Evolutionary conservation across 1,140 invertebrate species (phyloP).

Genomic region (Plodia interpunctella): DNA sequence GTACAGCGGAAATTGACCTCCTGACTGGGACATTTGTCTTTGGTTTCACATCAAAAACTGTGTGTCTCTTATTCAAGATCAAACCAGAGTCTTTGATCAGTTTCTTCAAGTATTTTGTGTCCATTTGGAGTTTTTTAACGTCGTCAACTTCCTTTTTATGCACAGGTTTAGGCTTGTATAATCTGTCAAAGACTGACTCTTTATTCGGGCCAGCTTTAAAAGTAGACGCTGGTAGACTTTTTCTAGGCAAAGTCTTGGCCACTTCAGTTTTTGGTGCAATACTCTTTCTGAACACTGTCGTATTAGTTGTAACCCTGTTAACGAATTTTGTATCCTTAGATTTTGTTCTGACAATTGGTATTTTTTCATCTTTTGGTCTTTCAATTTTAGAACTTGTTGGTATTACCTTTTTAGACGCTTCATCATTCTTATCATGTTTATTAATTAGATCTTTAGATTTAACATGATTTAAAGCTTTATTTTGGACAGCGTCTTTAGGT

Average conservation of each 20-base stretch:
- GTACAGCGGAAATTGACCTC: constrained; percentile 70
- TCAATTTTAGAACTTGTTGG: constrained; percentile 9
- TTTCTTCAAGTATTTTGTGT: constrained; percentile 49
- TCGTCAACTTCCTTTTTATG: constrained; percentile 32
- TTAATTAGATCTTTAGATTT: constrained; percentile 10
- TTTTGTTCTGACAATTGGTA: background rate
- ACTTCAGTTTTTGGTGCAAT: constrained; percentile 21
- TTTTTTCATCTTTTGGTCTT: constrained; percentile 10
- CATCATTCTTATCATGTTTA: constrained; percentile 3
- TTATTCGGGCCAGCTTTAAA: constrained; percentile 17
- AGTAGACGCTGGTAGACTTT: constrained; percentile 22
- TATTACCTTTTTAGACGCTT: no score
- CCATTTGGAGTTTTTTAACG: constrained; percentile 39
- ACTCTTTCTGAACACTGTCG: constrained; percentile 5
- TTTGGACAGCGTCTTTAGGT: background rate
- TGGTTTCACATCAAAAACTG: constrained; percentile 32
- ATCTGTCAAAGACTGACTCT: constrained; percentile 57
- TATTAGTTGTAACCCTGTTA: background rate
- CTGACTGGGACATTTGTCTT: constrained; percentile 33
- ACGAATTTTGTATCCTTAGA: background rate
- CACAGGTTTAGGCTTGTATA: constrained; percentile 60
- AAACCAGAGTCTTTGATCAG: constrained; percentile 38
- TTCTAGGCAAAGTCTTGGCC: constrained; percentile 20
- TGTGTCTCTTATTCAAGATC: constrained; percentile 46
- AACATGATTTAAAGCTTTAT: constrained; percentile 9